phyloP scores from a whole-genome alignment of 2,888 invertebrate species.

The Lampropteryx suffumata region DNA sequence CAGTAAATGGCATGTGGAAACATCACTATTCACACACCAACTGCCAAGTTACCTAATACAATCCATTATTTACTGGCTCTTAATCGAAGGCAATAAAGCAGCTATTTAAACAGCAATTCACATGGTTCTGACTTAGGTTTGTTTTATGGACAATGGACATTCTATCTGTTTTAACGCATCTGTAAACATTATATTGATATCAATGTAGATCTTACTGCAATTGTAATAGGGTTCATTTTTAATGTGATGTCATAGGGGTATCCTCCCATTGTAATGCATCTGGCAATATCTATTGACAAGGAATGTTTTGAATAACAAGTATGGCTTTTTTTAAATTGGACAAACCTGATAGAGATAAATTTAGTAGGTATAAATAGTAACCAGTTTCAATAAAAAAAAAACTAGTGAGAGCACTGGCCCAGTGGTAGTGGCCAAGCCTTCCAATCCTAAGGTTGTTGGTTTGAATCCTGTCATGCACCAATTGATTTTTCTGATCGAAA shows the following conservation, averaged over 20 bases:
- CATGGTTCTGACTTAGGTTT: constrained; percentile 38
- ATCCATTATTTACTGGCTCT: not conserved
- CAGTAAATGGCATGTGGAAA: constrained; percentile 54
- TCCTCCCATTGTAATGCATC: constrained; percentile 51
- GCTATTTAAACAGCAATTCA: constrained; percentile 37
- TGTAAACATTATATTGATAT: constrained; percentile 21
- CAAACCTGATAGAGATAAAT: not conserved
- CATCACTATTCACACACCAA: constrained; percentile 67
- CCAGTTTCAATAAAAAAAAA: too few relatives aligned
- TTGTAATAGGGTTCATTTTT: constrained; percentile 29
- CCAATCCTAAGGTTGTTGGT: too few relatives aligned
- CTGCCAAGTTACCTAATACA: constrained; percentile 23
- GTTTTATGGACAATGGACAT: constrained; percentile 66
- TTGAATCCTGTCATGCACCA: too few relatives aligned
- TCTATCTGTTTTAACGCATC: constrained; percentile 50
- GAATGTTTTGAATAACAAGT: constrained; percentile 38
- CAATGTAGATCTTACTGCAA: constrained; percentile 31
- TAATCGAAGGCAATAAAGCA: constrained; percentile 4
- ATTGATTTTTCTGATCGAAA: too few relatives aligned
- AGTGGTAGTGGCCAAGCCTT: too few relatives aligned
- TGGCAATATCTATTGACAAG: constrained; percentile 38
- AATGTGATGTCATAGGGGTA: constrained; percentile 26
- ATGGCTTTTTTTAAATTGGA: constrained; percentile 21
- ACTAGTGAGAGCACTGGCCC: too few relatives aligned
- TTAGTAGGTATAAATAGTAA: too few relatives aligned